These are phyloP conservation scores for Gobio occitaniae DNA, from an alignment of 2,797 vertebrate species.

Conservation along the genomic window DNA sequence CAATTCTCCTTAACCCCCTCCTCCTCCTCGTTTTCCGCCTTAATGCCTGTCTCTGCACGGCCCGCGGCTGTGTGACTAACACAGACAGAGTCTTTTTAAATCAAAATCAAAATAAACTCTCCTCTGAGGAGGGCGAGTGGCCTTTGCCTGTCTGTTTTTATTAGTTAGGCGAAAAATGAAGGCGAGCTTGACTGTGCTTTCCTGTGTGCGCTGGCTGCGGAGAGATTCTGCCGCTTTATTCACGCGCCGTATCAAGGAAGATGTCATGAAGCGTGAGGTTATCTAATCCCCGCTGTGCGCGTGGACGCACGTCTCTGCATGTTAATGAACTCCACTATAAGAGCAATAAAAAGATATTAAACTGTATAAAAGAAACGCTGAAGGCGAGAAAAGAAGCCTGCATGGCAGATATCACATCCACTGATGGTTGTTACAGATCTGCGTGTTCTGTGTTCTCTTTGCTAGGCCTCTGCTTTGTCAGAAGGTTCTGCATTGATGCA, in stretches of 20 bases:
- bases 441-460: background rate
- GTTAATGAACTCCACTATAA: conserved; percentile 39
- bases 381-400: conserved; percentile 1
- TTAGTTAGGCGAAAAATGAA: conserved; percentile 36
- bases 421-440: background rate
- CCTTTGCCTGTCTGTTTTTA: conserved; percentile 54
- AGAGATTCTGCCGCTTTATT: conserved; percentile 27
- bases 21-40: conserved; percentile 13
- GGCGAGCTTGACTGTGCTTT: conserved; percentile 12
- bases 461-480: background rate
- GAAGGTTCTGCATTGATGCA: background rate
- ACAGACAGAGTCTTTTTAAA: conserved; percentile 48
- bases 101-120: conserved; percentile 52
- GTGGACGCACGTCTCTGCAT: conserved; percentile 30
- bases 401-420: background rate
- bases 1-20: background rate
- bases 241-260: conserved; percentile 26
- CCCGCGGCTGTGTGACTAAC: conserved; percentile 30
- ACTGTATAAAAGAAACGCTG: conserved; percentile 22
- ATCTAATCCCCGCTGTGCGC: conserved; percentile 33
- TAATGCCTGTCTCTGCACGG: background rate
- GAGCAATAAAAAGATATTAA: conserved; percentile 52
- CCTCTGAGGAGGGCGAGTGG: conserved; percentile 29
- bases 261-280: conserved; percentile 49
- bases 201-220: background rate